Evolutionary conservation across 1,140 invertebrate species (phyloP).

Genomic region (Panulirus ornatus): DNA sequence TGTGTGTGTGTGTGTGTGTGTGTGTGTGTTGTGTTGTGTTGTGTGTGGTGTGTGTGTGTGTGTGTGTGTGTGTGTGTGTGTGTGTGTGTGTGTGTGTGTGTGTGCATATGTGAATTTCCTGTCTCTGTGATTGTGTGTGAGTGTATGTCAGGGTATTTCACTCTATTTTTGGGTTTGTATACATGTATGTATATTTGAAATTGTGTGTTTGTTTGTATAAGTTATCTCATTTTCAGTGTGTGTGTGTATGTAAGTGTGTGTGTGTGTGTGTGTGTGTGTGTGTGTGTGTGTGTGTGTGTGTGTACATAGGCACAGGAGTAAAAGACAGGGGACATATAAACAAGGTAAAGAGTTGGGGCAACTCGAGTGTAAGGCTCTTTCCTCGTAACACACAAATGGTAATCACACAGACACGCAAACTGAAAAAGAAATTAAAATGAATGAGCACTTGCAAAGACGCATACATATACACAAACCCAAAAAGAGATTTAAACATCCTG

Average conservation of each 20-base stretch:
- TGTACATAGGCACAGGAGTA: too few species aligned
- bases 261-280: not conserved
- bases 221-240: too few species aligned
- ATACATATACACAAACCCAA: constrained; percentile 30
- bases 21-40: too few species aligned
- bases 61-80: constrained; percentile 23
- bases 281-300: not conserved
- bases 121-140: not conserved
- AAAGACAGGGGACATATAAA: too few species aligned
- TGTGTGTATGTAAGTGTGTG: not conserved
- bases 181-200: constrained; percentile 4
- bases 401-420: too few species aligned
- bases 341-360: too few species aligned
- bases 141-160: not conserved
- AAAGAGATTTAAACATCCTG: not conserved
- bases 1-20: constrained; percentile 44
- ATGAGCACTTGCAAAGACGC: too few species aligned
- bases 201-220: constrained; percentile 15
- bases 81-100: constrained; percentile 32
- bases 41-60: too few species aligned
- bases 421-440: too few species aligned
- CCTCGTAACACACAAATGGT: too few species aligned
- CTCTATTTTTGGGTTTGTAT: not conserved
- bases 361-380: too few species aligned
- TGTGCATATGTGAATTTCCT: not conserved